Evolutionary conservation across 1,140 invertebrate genomes (phyloP).

Genomic region (Drosophila bipectinata): DNA sequence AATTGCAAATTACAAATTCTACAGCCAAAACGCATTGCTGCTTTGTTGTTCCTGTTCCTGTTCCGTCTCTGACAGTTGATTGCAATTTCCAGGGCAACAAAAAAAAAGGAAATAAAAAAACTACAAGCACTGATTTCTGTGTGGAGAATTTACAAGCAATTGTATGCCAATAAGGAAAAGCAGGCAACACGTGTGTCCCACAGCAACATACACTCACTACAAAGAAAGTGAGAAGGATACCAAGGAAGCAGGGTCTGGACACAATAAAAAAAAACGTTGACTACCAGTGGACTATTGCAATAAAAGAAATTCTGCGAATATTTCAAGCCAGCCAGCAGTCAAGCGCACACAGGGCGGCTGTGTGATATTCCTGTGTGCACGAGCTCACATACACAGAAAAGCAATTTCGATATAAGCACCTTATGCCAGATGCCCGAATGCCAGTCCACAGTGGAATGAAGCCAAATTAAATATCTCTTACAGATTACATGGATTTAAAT

Average conservation of each 20-base stretch:
- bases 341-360: constrained; percentile 61
- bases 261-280: constrained; percentile 35
- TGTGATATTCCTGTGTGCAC: constrained; percentile 43
- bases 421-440: constrained; percentile 56
- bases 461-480: not conserved
- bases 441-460: constrained; percentile 26
- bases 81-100: constrained; percentile 60
- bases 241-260: not conserved
- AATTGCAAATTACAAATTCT: constrained; percentile 71
- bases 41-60: constrained; percentile 14
- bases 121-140: constrained; percentile 54
- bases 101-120: constrained; percentile 24
- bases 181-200: constrained; percentile 65
- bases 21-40: constrained; percentile 34
- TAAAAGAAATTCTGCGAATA: constrained; percentile 77
- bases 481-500: not conserved
- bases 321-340: constrained; percentile 62
- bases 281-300: constrained; percentile 65
- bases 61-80: constrained; percentile 35
- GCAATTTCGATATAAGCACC: constrained; percentile 76
- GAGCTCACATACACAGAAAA: constrained; percentile 43
- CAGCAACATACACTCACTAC: constrained; percentile 21
- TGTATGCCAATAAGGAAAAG: constrained; percentile 71
- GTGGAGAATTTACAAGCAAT: constrained; percentile 68
- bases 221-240: constrained; percentile 4